phyloP scores from a whole-genome alignment of 2,888 invertebrate species.

The Polietes domitor region DNA sequence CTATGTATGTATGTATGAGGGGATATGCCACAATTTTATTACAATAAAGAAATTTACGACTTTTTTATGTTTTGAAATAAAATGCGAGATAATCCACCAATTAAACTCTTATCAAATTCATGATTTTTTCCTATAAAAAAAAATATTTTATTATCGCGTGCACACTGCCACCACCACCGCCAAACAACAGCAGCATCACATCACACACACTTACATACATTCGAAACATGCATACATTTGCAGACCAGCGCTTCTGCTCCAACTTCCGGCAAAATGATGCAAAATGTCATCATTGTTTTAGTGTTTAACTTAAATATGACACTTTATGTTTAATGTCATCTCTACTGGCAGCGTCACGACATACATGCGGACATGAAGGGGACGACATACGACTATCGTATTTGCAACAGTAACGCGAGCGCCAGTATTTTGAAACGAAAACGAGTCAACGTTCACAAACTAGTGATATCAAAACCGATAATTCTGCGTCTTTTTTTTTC shows the following conservation, averaged over 20 bases:
- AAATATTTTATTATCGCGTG: neutral
- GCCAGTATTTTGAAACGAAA: no score
- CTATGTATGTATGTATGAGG: neutral
- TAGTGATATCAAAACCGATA: no score
- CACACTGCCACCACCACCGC: neutral
- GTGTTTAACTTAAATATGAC: slow-evolving; percentile 51
- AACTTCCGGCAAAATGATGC: neutral
- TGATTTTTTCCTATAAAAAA: slow-evolving; percentile 3
- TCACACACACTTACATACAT: neutral
- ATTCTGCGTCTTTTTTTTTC: no score
- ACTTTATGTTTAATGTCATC: slow-evolving; percentile 57
- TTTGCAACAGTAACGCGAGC: neutral
- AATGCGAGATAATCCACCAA: neutral
- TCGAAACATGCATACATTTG: neutral
- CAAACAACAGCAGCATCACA: neutral
- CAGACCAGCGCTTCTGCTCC: slow-evolving; percentile 1
- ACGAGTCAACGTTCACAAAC: no score
- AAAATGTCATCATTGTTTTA: slow-evolving; percentile 56
- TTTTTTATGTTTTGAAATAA: neutral
- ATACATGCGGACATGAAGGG: neutral
- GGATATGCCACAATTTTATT: neutral
- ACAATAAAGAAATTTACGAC: neutral
- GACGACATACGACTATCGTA: slow-evolving; percentile 15
- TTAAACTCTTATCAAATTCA: neutral
- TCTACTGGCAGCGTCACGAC: neutral